phyloP scores from a whole-genome alignment of 2,797 vertebrate species.

The Syncerus caffer region DNA sequence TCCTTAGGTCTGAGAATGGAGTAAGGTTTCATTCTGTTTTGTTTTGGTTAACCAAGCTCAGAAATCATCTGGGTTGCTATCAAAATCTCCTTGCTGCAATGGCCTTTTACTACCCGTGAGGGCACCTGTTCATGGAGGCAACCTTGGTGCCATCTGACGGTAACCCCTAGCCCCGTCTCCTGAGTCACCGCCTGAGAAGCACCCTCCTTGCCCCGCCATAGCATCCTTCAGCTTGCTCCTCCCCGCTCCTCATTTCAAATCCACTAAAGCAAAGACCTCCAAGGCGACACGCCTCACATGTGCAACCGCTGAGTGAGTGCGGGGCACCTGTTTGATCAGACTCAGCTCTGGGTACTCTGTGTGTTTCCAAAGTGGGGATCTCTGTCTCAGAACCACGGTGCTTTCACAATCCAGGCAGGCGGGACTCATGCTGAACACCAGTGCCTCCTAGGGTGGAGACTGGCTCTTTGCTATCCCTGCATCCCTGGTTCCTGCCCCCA shows the following conservation, averaged over 20 bases:
- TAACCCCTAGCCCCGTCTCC: not conserved
- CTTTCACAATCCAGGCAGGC: not conserved
- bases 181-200: accelerated
- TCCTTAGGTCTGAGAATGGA: not conserved
- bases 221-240: not conserved
- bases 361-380: not conserved
- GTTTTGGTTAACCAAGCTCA: not conserved
- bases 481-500: not conserved
- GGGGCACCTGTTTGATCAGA: not conserved
- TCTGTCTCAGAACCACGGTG: accelerated
- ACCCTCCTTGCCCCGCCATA: accelerated
- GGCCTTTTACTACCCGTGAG: not conserved
- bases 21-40: not conserved
- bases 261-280: not conserved
- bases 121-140: accelerated
- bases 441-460: not conserved
- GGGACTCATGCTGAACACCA: not conserved
- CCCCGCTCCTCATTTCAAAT: not conserved
- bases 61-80: not conserved
- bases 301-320: accelerated
- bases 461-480: not conserved
- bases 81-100: not conserved
- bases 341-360: accelerated
- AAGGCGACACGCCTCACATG: accelerated
- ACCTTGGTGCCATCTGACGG: accelerated